A percentile compares a stretch with the other conserved stretches of the same genome.
Evolutionary conservation across 1,140 invertebrate genomes (phyloP).

Genomic region (Battus philenor): DNA sequence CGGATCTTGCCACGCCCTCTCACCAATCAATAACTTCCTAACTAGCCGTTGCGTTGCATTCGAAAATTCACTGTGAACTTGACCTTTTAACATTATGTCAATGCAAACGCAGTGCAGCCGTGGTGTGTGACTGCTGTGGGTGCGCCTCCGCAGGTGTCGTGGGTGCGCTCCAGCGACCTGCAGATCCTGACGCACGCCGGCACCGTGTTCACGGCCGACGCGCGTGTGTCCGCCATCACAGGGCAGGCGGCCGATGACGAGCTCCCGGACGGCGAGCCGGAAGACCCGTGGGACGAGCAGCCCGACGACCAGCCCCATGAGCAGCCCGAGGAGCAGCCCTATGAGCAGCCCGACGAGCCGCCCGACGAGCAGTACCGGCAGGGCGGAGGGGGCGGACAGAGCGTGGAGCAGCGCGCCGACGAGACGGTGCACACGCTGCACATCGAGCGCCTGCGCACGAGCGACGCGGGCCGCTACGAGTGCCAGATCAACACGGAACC

Average conservation of each 20-base stretch:
- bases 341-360: neutral
- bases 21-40: too few species aligned
- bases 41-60: too few species aligned
- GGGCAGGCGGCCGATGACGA: conserved; percentile 30
- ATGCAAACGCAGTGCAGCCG: neutral
- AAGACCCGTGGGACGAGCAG: conserved; percentile 7
- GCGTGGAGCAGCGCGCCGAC: conserved; percentile 11
- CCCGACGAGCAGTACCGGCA: neutral
- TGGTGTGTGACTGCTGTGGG: neutral
- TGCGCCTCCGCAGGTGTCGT: conserved; percentile 88
- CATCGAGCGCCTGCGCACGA: conserved; percentile 79
- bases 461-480: conserved; percentile 85
- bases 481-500: conserved; percentile 89
- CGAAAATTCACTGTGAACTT: too few species aligned
- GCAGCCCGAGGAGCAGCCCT: neutral
- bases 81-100: too few species aligned
- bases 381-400: conserved; percentile 5
- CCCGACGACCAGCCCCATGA: neutral
- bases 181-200: conserved; percentile 84
- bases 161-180: conserved; percentile 84
- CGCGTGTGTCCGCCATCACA: conserved; percentile 73
- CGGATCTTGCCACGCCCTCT: too few species aligned
- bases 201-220: conserved; percentile 83
- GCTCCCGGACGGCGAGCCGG: conserved; percentile 62
- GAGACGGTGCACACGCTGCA: conserved; percentile 76